Evolutionary conservation across 2,113 vertebrate species (phyloP).

Genomic region (Turnix velox): DNA sequence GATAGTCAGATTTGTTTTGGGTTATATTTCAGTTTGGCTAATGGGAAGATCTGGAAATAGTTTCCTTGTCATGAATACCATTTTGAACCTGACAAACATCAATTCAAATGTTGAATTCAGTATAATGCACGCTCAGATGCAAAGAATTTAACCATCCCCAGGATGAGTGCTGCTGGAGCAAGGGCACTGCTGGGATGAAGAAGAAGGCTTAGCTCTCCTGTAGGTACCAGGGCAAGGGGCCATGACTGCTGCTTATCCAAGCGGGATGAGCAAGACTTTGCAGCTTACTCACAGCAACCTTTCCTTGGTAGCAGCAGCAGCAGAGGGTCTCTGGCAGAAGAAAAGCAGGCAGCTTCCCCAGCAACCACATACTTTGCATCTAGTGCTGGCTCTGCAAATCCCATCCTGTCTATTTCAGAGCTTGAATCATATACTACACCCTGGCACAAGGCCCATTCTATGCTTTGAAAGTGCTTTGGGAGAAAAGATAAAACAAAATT

Average conservation of each 20-base stretch:
- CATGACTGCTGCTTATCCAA: background rate
- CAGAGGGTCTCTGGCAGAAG: background rate
- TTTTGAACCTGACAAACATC: background rate
- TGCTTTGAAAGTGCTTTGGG: background rate
- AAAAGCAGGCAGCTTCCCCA: background rate
- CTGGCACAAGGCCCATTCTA: background rate
- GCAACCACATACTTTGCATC: background rate
- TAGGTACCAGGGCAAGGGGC: background rate
- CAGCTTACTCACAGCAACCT: background rate
- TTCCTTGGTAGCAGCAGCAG: background rate
- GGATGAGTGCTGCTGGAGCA: background rate
- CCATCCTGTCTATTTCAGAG: background rate
- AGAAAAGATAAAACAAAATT: background rate
- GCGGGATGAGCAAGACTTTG: background rate
- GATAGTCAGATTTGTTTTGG: background rate
- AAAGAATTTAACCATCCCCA: fast-evolving
- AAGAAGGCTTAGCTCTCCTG: background rate
- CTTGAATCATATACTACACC: background rate
- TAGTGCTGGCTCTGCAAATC: background rate
- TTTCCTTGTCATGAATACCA: background rate
- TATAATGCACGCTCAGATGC: background rate
- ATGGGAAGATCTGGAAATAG: background rate
- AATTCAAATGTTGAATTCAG: background rate
- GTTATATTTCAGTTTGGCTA: background rate
- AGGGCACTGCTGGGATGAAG: background rate